Conservation (phyloP, 2,797 vertebrate genomes). For the Chelon auratus region DNA sequence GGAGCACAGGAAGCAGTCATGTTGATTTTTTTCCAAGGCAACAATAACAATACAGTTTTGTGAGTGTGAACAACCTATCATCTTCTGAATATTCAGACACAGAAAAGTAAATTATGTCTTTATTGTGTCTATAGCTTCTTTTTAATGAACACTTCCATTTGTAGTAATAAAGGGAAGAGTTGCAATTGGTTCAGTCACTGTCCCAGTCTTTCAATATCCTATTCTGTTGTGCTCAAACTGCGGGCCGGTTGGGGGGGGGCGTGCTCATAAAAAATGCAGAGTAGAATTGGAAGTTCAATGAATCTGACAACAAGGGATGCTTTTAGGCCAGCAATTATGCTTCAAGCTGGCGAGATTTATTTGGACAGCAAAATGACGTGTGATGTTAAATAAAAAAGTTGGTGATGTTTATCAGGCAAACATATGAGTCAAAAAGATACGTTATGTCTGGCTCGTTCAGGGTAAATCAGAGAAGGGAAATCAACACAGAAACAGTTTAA, state of each 20-base stretch:
- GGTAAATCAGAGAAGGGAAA: too few species aligned
- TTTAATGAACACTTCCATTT: too few species aligned
- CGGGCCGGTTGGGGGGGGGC: too few species aligned
- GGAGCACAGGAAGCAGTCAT: not conserved
- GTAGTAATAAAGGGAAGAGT: too few species aligned
- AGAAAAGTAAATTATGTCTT: too few species aligned
- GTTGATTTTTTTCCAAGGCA: too few species aligned
- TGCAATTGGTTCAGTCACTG: too few species aligned
- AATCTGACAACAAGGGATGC: not conserved
- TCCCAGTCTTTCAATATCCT: too few species aligned
- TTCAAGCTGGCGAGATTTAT: not conserved
- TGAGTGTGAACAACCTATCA: not conserved
- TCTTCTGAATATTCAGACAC: too few species aligned
- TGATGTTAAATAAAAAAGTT: too few species aligned
- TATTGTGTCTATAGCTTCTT: too few species aligned
- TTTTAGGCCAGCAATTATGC: not conserved
- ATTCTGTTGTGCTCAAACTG: not conserved
- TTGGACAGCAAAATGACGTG: not conserved
- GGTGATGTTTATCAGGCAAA: not conserved
- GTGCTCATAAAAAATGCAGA: not conserved
- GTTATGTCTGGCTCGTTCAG: not conserved
- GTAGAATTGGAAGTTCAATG: not conserved
- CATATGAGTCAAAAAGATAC: not conserved
- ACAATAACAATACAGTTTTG: not conserved
- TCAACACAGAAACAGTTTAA: too few species aligned